A percentile compares a stretch with the other conserved stretches of the same genome.
Conservation (phyloP, 1,140 invertebrate species). For the Anastrepha obliqua region DNA sequence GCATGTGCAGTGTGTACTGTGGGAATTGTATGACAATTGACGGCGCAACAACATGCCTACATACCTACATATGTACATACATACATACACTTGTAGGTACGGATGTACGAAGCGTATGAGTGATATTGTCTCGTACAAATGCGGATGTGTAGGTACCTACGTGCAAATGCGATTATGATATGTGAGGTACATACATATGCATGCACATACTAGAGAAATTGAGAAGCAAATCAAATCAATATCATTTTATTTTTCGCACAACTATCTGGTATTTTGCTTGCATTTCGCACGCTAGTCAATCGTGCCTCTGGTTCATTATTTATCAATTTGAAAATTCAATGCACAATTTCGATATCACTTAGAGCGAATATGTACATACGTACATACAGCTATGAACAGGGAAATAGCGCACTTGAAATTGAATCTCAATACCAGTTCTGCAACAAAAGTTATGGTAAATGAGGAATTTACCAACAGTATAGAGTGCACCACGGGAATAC, state of each 20-base stretch:
- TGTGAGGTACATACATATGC: too few species aligned
- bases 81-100: background rate
- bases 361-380: background rate
- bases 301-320: background rate
- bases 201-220: too few species aligned
- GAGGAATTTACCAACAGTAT: too few species aligned
- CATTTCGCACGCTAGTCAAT: background rate
- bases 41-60: background rate
- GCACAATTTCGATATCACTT: background rate
- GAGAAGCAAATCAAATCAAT: too few species aligned
- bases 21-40: background rate
- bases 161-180: too few species aligned
- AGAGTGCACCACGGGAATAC: too few species aligned
- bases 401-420: too few species aligned
- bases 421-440: too few species aligned
- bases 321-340: conserved; percentile 11
- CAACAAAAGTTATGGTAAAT: too few species aligned
- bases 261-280: background rate
- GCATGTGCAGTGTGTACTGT: background rate
- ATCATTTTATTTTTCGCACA: background rate
- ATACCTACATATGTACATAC: background rate
- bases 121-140: background rate
- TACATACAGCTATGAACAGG: background rate
- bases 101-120: conserved; percentile 21
- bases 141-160: too few species aligned